These are phyloP conservation scores for Pimephales promelas DNA, from an alignment of 2,113 vertebrate genomes.

Conservation along the genomic window DNA sequence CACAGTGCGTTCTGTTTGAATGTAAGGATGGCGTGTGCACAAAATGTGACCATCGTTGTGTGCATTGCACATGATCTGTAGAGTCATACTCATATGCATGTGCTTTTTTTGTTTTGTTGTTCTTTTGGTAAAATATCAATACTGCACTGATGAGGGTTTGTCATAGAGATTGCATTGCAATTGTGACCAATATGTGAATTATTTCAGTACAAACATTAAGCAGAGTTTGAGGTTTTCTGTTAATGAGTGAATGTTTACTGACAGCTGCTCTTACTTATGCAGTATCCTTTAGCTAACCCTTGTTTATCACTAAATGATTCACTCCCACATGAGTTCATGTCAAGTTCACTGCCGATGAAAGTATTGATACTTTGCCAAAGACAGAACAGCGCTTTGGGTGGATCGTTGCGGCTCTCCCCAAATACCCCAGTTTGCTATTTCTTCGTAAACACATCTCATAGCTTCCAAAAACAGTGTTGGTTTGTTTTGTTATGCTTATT, in stretches of 20 bases:
- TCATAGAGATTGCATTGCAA: background rate
- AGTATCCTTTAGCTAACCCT: slow-evolving; percentile 15
- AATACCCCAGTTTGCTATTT: background rate
- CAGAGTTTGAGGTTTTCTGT: slow-evolving; percentile 5
- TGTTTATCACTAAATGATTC: slow-evolving; percentile 27
- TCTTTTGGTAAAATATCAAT: slow-evolving; percentile 33
- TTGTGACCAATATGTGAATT: slow-evolving; percentile 19
- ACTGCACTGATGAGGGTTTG: slow-evolving; percentile 8
- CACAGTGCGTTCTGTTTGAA: slow-evolving; percentile 86
- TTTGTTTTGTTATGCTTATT: background rate
- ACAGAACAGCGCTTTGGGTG: slow-evolving; percentile 28
- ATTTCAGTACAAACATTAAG: slow-evolving; percentile 10
- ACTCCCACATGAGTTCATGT: slow-evolving; percentile 24
- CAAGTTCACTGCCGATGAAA: slow-evolving; percentile 35
- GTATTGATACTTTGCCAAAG: slow-evolving; percentile 52
- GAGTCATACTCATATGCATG: background rate
- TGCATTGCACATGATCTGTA: background rate
- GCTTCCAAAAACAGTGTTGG: slow-evolving; percentile 24
- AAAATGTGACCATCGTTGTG: slow-evolving; percentile 66
- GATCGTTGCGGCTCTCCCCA: slow-evolving; percentile 24
- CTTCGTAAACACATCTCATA: slow-evolving; percentile 15
- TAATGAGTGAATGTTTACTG: slow-evolving; percentile 1
- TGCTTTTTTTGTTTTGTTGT: background rate
- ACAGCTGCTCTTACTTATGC: slow-evolving; percentile 34
- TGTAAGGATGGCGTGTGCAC: slow-evolving; percentile 84